Evolutionary conservation across 2,888 invertebrate genomes (phyloP).

Genomic region (Alcis repandata): DNA sequence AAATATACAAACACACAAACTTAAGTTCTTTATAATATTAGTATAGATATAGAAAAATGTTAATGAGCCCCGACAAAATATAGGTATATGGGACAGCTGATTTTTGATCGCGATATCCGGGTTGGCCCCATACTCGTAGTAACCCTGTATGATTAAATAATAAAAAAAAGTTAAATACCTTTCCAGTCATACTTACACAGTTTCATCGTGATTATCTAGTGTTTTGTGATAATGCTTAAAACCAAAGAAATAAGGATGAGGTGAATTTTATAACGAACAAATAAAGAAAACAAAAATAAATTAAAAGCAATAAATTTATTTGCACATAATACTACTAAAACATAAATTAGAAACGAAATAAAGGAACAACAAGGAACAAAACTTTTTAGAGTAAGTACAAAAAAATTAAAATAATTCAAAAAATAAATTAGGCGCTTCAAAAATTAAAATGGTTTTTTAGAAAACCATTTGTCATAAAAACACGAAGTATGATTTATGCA

Average conservation of each 20-base stretch:
- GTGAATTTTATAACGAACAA: constrained; percentile 46
- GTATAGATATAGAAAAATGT: too few relatives aligned
- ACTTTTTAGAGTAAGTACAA: too few relatives aligned
- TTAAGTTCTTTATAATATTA: too few relatives aligned
- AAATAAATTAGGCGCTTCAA: constrained; percentile 55
- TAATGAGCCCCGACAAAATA: too few relatives aligned
- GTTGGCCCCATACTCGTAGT: too few relatives aligned
- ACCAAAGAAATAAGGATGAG: constrained; percentile 11
- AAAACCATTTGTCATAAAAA: constrained; percentile 61
- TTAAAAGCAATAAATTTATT: constrained; percentile 84
- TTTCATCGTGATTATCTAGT: neutral
- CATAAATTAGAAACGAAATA: constrained; percentile 84
- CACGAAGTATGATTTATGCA: constrained; percentile 48
- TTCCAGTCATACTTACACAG: too few relatives aligned
- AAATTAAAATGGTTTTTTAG: constrained; percentile 50
- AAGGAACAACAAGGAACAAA: constrained; percentile 86
- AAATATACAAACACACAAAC: too few relatives aligned
- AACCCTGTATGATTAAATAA: too few relatives aligned
- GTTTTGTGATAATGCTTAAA: neutral
- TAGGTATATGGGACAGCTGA: too few relatives aligned
- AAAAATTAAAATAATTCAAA: constrained; percentile 61
- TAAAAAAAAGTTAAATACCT: too few relatives aligned
- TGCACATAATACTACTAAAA: constrained; percentile 75
- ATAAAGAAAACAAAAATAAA: constrained; percentile 65
- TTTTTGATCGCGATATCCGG: too few relatives aligned